A percentile compares a stretch with the other conserved stretches of the same genome.
Conservation (phyloP, 2,113 vertebrate species). For the Ptilonorhynchus violaceus region DNA sequence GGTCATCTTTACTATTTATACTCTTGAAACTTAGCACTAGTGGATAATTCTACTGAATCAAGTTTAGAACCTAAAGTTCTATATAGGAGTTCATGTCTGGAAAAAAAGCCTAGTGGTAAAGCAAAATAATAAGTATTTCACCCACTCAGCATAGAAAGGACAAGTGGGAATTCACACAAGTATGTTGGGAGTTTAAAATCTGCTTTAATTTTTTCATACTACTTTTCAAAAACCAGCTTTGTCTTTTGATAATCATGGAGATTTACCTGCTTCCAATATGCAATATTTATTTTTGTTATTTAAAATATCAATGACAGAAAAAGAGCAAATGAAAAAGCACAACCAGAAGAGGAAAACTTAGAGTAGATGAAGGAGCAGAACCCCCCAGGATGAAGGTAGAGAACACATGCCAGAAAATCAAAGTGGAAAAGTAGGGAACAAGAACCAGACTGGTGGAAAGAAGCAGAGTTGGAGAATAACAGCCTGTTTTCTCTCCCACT, state of each 20-base stretch:
- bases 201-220: not conserved
- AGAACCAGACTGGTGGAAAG: not conserved
- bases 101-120: not conserved
- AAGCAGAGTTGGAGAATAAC: not conserved
- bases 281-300: not conserved
- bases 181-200: not conserved
- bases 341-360: not conserved
- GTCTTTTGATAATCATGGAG: not conserved
- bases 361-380: not conserved
- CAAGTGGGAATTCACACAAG: not conserved
- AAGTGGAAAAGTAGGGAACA: not conserved
- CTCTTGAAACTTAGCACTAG: not conserved
- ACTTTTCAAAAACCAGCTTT: not conserved
- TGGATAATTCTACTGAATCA: not conserved
- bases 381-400: not conserved
- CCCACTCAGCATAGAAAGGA: not conserved
- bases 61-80: not conserved
- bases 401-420: not conserved
- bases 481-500: not conserved
- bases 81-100: not conserved
- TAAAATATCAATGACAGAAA: not conserved
- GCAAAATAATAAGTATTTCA: not conserved
- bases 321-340: not conserved
- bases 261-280: not conserved
- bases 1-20: not conserved